These are phyloP conservation scores for Glaucopsyche alexis DNA, from an alignment of 2,888 invertebrate genomes.

Conservation along the genomic window DNA sequence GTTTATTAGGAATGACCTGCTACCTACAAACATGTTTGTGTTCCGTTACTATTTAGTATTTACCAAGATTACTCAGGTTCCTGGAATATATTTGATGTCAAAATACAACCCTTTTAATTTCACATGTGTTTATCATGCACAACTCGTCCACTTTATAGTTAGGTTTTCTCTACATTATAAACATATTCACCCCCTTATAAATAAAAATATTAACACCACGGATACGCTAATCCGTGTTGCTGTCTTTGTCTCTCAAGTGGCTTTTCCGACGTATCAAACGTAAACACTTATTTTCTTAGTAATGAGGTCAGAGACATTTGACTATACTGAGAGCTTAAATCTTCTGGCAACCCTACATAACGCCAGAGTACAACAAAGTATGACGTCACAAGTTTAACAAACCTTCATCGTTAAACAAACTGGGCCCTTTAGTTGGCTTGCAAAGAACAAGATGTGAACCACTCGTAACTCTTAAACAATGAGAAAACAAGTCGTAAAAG, in stretches of 20 bases:
- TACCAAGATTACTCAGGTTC: not conserved
- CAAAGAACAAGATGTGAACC: conserved; percentile 38
- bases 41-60: not conserved
- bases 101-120: not conserved
- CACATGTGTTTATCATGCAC: not conserved
- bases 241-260: too few species aligned
- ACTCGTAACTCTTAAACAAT: conserved; percentile 50
- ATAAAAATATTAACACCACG: too few species aligned
- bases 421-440: conserved; percentile 27
- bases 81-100: not conserved
- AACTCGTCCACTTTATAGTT: not conserved
- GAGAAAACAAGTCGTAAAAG: conserved; percentile 38
- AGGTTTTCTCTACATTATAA: too few species aligned
- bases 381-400: conserved; percentile 18
- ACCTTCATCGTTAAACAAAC: conserved; percentile 33
- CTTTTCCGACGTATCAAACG: too few species aligned
- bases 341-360: not conserved
- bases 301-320: not conserved
- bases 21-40: not conserved
- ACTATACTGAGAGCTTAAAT: not conserved
- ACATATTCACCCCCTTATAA: too few species aligned
- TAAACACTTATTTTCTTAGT: too few species aligned
- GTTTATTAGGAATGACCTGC: conserved; percentile 6
- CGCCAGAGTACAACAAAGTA: not conserved
- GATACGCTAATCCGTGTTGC: too few species aligned